Evolutionary conservation across 2,113 vertebrate species (phyloP).

Genomic region (Leptobrachium leishanense): DNA sequence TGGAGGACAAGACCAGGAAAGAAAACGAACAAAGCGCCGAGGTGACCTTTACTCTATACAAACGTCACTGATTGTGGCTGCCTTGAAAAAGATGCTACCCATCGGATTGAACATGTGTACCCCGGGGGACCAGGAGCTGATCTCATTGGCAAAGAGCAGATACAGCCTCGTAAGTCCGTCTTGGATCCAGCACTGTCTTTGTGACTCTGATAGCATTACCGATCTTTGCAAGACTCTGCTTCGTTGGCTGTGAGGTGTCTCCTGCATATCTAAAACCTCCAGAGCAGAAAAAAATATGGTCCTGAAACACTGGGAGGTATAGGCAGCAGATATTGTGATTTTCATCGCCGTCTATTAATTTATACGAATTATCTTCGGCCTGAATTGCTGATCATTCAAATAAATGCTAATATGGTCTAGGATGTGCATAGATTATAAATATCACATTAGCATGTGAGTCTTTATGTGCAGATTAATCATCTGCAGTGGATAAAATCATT

Average conservation of each 20-base stretch:
- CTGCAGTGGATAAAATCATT: constrained; percentile 5
- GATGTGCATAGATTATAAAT: constrained; percentile 17
- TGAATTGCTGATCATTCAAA: constrained; percentile 36
- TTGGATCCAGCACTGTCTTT: neutral
- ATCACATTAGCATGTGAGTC: constrained; percentile 31
- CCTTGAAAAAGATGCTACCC: constrained; percentile 97
- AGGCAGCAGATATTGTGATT: neutral
- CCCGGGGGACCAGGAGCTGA: constrained; percentile 95
- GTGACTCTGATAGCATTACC: neutral
- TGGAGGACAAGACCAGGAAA: constrained; percentile 94
- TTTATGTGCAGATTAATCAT: constrained; percentile 20
- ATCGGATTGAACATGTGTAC: constrained; percentile 98
- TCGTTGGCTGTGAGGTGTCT: no score
- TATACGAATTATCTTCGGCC: constrained; percentile 5
- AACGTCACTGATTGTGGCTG: constrained; percentile 94
- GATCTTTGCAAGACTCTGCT: no score
- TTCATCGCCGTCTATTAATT: constrained; percentile 3
- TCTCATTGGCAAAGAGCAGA: constrained; percentile 88
- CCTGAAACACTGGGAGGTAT: neutral
- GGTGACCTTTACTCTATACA: constrained; percentile 97
- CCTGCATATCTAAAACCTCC: no score
- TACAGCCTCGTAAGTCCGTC: constrained; percentile 80
- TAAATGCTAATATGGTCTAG: constrained; percentile 17
- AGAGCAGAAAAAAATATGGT: neutral
- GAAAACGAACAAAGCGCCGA: constrained; percentile 90